Conservation (phyloP, 2,888 invertebrate genomes). For the Caenorhabditis parvicauda region DNA sequence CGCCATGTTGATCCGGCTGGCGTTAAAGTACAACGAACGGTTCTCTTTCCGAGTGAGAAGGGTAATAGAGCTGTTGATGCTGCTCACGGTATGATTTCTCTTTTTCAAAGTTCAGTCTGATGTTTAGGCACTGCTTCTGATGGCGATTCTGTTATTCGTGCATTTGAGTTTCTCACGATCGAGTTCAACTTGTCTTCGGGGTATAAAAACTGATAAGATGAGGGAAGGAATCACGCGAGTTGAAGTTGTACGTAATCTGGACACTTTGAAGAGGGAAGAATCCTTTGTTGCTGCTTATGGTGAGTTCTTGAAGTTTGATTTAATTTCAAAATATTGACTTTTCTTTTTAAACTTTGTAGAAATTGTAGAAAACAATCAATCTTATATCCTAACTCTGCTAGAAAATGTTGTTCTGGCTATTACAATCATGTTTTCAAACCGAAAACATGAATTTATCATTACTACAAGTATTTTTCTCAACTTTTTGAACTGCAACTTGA, state of each 20-base stretch:
- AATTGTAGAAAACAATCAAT: background rate
- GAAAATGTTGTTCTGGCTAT: no score
- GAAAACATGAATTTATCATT: no score
- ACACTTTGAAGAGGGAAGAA: constrained; percentile 37
- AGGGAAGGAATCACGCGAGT: constrained; percentile 75
- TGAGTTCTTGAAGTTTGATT: constrained; percentile 17
- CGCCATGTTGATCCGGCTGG: constrained; percentile 87
- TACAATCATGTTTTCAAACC: no score
- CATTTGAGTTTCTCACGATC: constrained; percentile 89
- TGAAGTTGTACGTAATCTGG: constrained; percentile 72
- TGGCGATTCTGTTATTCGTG: constrained; percentile 88
- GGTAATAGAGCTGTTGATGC: constrained; percentile 79
- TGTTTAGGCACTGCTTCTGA: constrained; percentile 76
- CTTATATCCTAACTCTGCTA: background rate
- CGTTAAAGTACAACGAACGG: constrained; percentile 84
- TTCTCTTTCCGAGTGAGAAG: constrained; percentile 79
- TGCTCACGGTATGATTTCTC: constrained; percentile 72
- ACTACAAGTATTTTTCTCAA: background rate
- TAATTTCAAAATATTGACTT: constrained; percentile 6
- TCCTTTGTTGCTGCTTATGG: constrained; percentile 27
- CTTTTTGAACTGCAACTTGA: background rate
- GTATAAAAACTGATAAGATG: constrained; percentile 39
- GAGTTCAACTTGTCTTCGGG: constrained; percentile 87
- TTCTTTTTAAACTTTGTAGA: background rate
- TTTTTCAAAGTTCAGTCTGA: no score